A percentile compares a stretch with the other conserved stretches of the same genome.
Evolutionary conservation across 2,888 invertebrate species (phyloP).

Genomic region (Megastigmus dorsalis): DNA sequence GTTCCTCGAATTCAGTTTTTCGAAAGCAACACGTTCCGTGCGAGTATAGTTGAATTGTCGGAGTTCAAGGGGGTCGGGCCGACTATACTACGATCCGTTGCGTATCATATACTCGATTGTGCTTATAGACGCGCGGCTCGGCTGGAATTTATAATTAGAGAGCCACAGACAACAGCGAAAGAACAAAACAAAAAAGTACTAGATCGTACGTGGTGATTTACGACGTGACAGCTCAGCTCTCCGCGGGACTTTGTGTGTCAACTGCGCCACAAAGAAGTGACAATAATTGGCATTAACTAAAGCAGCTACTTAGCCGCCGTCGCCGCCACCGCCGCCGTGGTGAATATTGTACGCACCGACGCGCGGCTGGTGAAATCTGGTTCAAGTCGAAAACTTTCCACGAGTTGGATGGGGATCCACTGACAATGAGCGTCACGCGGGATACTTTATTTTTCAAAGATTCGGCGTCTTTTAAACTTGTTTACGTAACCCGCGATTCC

Average conservation of each 20-base stretch:
- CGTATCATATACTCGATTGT: constrained; percentile 40
- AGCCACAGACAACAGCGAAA: no score
- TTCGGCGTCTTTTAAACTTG: constrained; percentile 44
- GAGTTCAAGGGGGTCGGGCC: constrained; percentile 57
- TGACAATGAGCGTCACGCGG: constrained; percentile 35
- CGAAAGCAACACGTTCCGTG: constrained; percentile 56
- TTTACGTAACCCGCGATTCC: constrained; percentile 27
- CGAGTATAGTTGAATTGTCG: constrained; percentile 46
- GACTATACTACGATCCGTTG: no score
- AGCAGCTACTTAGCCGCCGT: constrained; percentile 33
- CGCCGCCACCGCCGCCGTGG: no score
- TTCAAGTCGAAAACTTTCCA: constrained; percentile 48
- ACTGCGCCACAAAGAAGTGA: constrained; percentile 31
- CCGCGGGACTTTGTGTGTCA: constrained; percentile 36
- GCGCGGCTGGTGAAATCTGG: constrained; percentile 47
- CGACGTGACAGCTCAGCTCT: constrained; percentile 9
- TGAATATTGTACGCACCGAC: constrained; percentile 6
- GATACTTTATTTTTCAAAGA: constrained; percentile 35
- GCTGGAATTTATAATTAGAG: constrained; percentile 55
- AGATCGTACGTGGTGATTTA: constrained; percentile 49
- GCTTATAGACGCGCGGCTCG: constrained; percentile 1
- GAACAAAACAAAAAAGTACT: constrained; percentile 48
- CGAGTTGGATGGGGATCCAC: constrained; percentile 43
- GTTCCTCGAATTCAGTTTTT: constrained; percentile 58
- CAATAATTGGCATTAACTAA: constrained; percentile 43